Evolutionary conservation across 2,888 invertebrate genomes (phyloP).

Genomic region (Emmelina monodactyla): DNA sequence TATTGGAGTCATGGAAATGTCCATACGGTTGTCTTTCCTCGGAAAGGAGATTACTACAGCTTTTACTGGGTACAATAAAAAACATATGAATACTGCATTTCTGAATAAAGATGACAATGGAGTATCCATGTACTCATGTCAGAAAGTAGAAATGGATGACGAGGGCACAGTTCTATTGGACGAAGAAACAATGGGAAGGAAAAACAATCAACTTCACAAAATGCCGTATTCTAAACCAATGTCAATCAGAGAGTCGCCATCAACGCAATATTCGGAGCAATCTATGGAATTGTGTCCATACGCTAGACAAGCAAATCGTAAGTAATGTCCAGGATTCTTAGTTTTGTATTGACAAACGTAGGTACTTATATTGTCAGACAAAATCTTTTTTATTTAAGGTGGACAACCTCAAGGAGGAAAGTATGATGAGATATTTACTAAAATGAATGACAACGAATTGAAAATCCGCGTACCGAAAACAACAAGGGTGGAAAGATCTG

Average conservation of each 20-base stretch:
- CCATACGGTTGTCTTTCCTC: slow-evolving; percentile 50
- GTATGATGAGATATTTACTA: slow-evolving; percentile 54
- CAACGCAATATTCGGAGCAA: no score
- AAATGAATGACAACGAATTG: slow-evolving; percentile 52
- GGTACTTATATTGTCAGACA: no score
- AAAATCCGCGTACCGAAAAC: slow-evolving; percentile 54
- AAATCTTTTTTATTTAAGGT: no score
- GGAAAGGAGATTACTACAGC: slow-evolving; percentile 58
- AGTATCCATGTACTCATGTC: slow-evolving; percentile 53
- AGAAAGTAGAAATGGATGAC: slow-evolving; percentile 55
- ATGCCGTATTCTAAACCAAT: no score
- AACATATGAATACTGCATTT: slow-evolving; percentile 33
- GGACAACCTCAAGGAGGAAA: no score
- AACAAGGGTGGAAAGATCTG: slow-evolving; percentile 37
- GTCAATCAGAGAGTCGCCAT: no score
- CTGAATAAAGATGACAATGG: slow-evolving; percentile 46
- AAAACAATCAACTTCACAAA: no score
- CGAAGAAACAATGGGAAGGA: slow-evolving; percentile 29
- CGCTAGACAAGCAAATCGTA: no score
- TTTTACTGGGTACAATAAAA: slow-evolving; percentile 37
- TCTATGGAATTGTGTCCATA: no score
- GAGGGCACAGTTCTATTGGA: slow-evolving; percentile 51
- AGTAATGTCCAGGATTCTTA: no score
- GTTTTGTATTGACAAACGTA: no score
- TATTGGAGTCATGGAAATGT: slow-evolving; percentile 49